phyloP scores from a whole-genome alignment of 1,140 invertebrate genomes.

The Gonatopus flavifemur region DNA sequence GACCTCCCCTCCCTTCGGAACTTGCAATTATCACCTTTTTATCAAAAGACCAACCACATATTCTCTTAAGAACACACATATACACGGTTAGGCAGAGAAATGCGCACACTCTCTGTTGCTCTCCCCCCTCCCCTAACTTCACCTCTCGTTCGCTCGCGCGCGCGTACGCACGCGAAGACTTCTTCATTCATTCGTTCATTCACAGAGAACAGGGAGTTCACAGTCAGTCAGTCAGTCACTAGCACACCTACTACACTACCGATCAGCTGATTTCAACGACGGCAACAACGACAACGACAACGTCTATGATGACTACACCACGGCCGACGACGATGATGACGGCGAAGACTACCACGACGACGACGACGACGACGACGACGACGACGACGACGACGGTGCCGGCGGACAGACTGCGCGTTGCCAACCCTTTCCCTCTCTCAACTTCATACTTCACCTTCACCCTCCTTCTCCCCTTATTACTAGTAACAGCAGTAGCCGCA shows the following conservation, averaged over 20 bases:
- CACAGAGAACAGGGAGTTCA: too few relatives aligned
- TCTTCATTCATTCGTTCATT: constrained; percentile 43
- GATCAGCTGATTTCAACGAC: constrained; percentile 46
- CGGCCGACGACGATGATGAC: constrained; percentile 9
- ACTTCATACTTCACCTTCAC: constrained; percentile 10
- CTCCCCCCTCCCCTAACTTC: constrained; percentile 2
- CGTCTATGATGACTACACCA: background rate
- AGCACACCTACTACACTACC: constrained; percentile 37
- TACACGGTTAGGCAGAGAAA: constrained; percentile 29
- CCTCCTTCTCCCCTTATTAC: constrained; percentile 12
- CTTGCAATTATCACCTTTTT: too few relatives aligned
- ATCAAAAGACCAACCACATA: too few relatives aligned
- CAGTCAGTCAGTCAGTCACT: constrained; percentile 40
- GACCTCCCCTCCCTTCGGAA: too few relatives aligned
- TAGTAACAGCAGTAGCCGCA: constrained; percentile 12
- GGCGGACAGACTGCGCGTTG: constrained; percentile 45
- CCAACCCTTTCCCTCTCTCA: constrained; percentile 28
- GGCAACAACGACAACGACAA: background rate
- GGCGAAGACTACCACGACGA: background rate
- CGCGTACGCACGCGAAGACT: constrained; percentile 39
- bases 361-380: constrained; percentile 9
- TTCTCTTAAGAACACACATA: too few relatives aligned
- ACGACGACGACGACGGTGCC: constrained; percentile 20
- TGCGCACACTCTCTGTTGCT: constrained; percentile 19
- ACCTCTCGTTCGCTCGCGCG: constrained; percentile 18